Conservation (phyloP, 1,140 invertebrate species). For the Caenorhabditis latens region DNA sequence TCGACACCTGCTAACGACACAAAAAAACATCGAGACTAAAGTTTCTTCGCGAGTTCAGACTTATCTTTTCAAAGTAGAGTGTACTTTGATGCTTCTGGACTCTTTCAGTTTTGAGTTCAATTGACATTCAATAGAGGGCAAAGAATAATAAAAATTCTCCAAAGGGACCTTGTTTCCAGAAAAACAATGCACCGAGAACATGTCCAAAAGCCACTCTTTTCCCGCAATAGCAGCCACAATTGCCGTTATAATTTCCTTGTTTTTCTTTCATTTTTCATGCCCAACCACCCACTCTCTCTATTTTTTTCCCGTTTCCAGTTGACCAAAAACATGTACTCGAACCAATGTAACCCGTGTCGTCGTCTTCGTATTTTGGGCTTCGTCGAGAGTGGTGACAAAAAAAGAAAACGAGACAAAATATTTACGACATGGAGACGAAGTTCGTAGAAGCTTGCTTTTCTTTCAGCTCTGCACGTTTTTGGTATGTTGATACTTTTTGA, state of each 20-base stretch:
- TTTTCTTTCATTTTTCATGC: conserved; percentile 35
- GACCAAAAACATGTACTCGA: conserved; percentile 30
- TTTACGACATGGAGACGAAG: not conserved
- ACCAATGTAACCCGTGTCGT: conserved; percentile 10
- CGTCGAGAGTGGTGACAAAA: not conserved
- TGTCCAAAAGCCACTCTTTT: not conserved
- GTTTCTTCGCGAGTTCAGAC: not conserved
- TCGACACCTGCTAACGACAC: conserved; percentile 7
- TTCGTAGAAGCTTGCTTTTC: not conserved
- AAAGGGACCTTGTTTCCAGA: not conserved
- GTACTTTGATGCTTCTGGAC: not conserved
- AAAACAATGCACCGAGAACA: not conserved
- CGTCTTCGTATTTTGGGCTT: not conserved
- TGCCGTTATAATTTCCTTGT: conserved; percentile 27
- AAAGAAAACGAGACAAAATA: conserved; percentile 27
- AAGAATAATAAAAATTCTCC: too few species aligned
- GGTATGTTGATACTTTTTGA: not conserved
- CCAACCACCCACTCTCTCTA: not conserved
- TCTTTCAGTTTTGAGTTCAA: too few species aligned
- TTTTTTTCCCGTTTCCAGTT: not conserved
- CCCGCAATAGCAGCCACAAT: not conserved
- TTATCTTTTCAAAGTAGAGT: not conserved
- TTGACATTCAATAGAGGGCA: too few species aligned
- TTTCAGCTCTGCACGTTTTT: conserved; percentile 24
- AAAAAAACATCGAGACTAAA: not conserved